These are phyloP conservation scores for Astreopora myriophthalma DNA, from an alignment of 64 coral and sea anemone species.

Conservation along the genomic window DNA sequence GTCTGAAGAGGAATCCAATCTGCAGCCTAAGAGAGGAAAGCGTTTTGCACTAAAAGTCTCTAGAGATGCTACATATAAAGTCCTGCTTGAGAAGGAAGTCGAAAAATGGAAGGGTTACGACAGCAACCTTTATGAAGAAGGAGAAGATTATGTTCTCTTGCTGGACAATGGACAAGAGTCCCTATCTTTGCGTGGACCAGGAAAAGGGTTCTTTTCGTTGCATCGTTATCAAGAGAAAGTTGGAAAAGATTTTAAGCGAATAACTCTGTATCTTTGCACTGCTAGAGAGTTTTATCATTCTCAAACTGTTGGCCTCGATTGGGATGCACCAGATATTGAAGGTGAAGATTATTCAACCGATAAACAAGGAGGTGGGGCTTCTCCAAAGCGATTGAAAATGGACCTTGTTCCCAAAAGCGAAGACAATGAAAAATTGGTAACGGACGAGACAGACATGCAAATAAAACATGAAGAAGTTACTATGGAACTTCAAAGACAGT, in stretches of 20 bases:
- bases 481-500: conserved; percentile 45
- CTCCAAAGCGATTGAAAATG: neutral
- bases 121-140: conserved; percentile 70
- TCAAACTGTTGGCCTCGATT: neutral
- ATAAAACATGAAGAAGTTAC: conserved; percentile 14
- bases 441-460: neutral
- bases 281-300: conserved; percentile 59
- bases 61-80: conserved; percentile 48
- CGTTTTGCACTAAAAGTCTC: conserved; percentile 57
- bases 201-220: conserved; percentile 65
- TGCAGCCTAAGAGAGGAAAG: conserved; percentile 72
- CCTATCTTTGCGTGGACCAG: conserved; percentile 67
- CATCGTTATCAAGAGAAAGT: conserved; percentile 69
- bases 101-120: conserved; percentile 76
- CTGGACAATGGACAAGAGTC: conserved; percentile 76
- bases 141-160: conserved; percentile 75
- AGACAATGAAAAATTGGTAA: neutral
- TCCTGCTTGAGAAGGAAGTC: conserved; percentile 52
- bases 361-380: neutral
- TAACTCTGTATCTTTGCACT: conserved; percentile 83
- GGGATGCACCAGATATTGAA: conserved; percentile 13
- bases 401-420: neutral
- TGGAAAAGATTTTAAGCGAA: conserved; percentile 77
- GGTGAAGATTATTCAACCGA: neutral
- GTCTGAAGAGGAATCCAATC: conserved; percentile 25